These are phyloP conservation scores for Machimus rusticus DNA, from an alignment of 2,888 invertebrate genomes.

Conservation along the genomic window DNA sequence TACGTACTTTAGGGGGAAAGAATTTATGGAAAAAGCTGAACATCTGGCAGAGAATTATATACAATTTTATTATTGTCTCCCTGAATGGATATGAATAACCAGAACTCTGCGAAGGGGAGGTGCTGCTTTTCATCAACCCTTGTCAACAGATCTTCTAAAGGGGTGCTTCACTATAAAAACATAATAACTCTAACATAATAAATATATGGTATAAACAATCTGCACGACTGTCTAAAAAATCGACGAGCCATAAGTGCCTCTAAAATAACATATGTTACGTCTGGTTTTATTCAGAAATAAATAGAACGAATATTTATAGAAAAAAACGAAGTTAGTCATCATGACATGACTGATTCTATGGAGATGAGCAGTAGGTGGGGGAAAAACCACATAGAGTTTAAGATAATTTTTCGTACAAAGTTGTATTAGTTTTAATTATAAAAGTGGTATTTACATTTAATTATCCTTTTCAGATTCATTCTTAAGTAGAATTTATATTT, in stretches of 20 bases:
- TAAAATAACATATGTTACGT: background rate
- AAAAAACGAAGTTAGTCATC: too few relatives aligned
- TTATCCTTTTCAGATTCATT: too few relatives aligned
- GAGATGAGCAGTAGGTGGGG: too few relatives aligned
- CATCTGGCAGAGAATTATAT: background rate
- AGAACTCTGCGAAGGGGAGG: background rate
- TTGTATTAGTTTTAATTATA: too few relatives aligned
- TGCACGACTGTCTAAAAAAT: background rate
- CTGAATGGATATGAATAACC: background rate
- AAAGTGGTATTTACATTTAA: too few relatives aligned
- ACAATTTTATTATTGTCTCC: background rate
- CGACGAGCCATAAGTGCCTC: background rate
- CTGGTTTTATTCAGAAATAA: background rate
- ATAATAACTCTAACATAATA: background rate
- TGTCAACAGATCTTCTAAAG: background rate
- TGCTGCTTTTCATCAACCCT: background rate
- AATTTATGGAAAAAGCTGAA: background rate
- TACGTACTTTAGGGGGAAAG: background rate
- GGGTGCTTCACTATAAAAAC: background rate
- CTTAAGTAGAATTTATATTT: too few relatives aligned
- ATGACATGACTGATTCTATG: too few relatives aligned
- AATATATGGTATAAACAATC: background rate
- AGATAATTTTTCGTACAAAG: too few relatives aligned
- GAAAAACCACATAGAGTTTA: too few relatives aligned
- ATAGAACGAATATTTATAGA: too few relatives aligned